Evolutionary conservation across 1,140 invertebrate genomes (phyloP).

Genomic region (Drosophila seguyi): DNA sequence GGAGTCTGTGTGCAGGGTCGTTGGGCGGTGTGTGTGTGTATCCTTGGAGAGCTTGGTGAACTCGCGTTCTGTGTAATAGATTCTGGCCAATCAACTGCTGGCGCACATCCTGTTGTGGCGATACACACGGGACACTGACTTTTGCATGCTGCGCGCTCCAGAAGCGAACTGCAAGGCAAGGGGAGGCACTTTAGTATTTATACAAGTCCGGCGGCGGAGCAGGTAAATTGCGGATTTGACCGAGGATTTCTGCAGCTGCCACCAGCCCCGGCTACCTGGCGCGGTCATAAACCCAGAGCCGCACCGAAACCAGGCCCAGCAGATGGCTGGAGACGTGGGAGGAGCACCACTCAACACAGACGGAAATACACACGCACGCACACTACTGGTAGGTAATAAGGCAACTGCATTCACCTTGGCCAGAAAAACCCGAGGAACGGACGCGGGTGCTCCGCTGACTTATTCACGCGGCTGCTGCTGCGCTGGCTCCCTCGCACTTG

Average conservation of each 20-base stretch:
- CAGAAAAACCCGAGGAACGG: slow-evolving; percentile 20
- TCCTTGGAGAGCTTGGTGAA: slow-evolving; percentile 19
- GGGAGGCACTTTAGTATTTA: slow-evolving; percentile 42
- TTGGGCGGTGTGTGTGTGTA: slow-evolving; percentile 23
- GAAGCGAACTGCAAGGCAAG: slow-evolving; percentile 63
- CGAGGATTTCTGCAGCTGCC: slow-evolving; percentile 13
- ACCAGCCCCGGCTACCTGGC: slow-evolving; percentile 41
- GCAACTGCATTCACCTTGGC: slow-evolving; percentile 71
- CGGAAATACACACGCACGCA: slow-evolving; percentile 12
- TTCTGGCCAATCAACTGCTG: slow-evolving; percentile 58
- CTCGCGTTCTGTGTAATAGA: slow-evolving; percentile 19
- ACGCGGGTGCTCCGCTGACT: slow-evolving; percentile 70
- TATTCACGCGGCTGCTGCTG: slow-evolving; percentile 66
- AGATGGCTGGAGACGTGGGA: slow-evolving; percentile 24
- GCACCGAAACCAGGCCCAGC: slow-evolving; percentile 30
- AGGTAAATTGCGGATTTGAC: slow-evolving; percentile 14
- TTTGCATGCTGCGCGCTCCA: slow-evolving; percentile 58
- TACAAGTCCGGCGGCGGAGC: slow-evolving; percentile 22
- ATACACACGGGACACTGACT: slow-evolving; percentile 47
- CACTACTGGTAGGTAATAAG: slow-evolving; percentile 10
- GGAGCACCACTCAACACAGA: slow-evolving; percentile 9
- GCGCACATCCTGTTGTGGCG: slow-evolving; percentile 65
- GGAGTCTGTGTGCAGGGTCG: not conserved
- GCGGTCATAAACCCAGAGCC: slow-evolving; percentile 37
- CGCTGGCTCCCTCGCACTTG: slow-evolving; percentile 52